phyloP scores from a whole-genome alignment of 2,888 invertebrate species.

The Acrobasis repandana region DNA sequence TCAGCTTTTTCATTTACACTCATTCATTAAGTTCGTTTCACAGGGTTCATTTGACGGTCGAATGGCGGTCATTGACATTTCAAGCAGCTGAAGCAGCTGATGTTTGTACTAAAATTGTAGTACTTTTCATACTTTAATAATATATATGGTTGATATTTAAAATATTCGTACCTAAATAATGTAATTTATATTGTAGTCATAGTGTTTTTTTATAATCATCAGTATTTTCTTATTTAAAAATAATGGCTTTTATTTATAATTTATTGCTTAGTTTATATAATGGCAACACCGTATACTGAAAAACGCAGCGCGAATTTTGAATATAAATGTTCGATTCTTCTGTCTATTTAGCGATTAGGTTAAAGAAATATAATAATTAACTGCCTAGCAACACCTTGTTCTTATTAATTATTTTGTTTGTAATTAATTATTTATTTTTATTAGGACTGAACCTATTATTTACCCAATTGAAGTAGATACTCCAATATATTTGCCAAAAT shows the following conservation, averaged over 20 bases:
- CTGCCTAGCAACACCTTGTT: not conserved
- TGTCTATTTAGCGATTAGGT: not conserved
- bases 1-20: conserved; percentile 33
- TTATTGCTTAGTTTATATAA: not conserved
- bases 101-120: too few relatives aligned
- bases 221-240: too few relatives aligned
- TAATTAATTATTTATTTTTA: not conserved
- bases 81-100: conserved; percentile 6
- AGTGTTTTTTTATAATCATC: too few relatives aligned
- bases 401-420: not conserved
- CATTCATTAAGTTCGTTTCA: conserved; percentile 31
- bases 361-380: not conserved
- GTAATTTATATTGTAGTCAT: too few relatives aligned
- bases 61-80: not conserved
- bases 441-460: not conserved
- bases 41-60: conserved; percentile 4
- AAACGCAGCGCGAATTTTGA: not conserved
- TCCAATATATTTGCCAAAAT: not conserved
- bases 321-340: not conserved
- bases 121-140: too few relatives aligned
- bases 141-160: too few relatives aligned
- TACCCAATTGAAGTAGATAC: not conserved
- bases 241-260: too few relatives aligned
- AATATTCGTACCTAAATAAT: too few relatives aligned
- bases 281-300: not conserved